These are phyloP conservation scores for Pollenia angustigena DNA, from an alignment of 2,888 invertebrate species.

Conservation along the genomic window DNA sequence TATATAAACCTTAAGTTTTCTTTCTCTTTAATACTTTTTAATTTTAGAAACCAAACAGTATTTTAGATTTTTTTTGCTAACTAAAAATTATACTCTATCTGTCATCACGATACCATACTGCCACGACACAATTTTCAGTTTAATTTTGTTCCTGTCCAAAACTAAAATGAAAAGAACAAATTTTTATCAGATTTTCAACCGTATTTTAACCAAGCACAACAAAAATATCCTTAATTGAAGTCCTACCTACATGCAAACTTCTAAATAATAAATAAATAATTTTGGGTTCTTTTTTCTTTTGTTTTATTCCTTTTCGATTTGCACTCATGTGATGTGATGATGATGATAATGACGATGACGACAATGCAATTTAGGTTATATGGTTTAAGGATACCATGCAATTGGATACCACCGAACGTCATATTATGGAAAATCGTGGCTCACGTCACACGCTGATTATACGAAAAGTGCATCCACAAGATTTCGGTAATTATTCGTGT, in stretches of 20 bases:
- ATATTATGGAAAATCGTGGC: constrained; percentile 88
- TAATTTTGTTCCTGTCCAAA: constrained; percentile 6
- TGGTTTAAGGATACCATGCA: constrained; percentile 89
- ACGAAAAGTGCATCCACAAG: constrained; percentile 88
- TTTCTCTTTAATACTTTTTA: not conserved
- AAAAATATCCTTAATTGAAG: not conserved
- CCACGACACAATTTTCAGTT: not conserved
- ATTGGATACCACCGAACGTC: constrained; percentile 88
- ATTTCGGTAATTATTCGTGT: constrained; percentile 90
- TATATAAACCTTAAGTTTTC: no score
- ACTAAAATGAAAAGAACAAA: not conserved
- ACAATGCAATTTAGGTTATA: constrained; percentile 85
- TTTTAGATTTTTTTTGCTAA: not conserved
- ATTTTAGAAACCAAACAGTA: not conserved
- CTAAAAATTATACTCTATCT: not conserved
- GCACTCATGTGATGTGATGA: constrained; percentile 54
- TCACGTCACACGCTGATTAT: constrained; percentile 88
- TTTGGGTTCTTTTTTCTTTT: not conserved
- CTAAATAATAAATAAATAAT: constrained; percentile 23
- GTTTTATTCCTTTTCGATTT: constrained; percentile 38
- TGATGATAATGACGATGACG: not conserved
- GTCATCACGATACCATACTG: not conserved
- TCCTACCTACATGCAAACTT: constrained; percentile 38
- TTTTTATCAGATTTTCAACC: constrained; percentile 21
- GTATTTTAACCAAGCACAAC: not conserved